A percentile compares a stretch with the other conserved stretches of the same genome.
Conservation (phyloP, 2,797 vertebrate genomes). For the Sebastes glaucus region DNA sequence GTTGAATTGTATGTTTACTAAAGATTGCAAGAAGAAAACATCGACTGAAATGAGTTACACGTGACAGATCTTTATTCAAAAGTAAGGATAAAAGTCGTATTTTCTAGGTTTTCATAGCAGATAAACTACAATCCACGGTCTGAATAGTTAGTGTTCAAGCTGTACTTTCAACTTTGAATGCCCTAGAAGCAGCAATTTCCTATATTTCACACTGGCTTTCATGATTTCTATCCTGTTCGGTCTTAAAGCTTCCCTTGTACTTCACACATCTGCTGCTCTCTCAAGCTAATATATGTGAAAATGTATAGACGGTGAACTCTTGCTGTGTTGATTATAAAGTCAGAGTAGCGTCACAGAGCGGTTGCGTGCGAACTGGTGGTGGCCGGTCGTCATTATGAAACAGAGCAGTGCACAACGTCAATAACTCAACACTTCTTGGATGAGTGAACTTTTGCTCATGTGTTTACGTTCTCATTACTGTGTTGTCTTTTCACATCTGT, state of each 20-base stretch:
- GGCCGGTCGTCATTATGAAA: constrained; percentile 63
- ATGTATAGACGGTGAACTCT: neutral
- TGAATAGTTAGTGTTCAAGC: neutral
- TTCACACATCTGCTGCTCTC: neutral
- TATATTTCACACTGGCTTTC: neutral
- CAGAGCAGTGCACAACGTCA: constrained; percentile 58
- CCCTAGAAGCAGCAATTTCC: neutral
- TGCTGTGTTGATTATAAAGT: neutral
- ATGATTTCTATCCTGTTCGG: neutral
- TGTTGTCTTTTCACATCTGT: constrained; percentile 50
- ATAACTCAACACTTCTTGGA: constrained; percentile 71
- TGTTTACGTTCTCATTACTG: constrained; percentile 63
- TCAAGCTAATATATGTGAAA: neutral
- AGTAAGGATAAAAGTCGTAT: neutral
- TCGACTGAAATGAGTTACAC: neutral
- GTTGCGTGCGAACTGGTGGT: constrained; percentile 46
- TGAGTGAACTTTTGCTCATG: constrained; percentile 67
- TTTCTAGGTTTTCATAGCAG: neutral
- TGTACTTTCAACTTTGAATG: neutral
- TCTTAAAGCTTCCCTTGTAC: neutral
- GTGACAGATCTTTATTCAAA: neutral
- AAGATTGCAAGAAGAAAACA: neutral
- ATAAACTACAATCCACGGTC: neutral
- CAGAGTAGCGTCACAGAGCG: neutral
- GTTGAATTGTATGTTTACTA: neutral